Evolutionary conservation across 2,113 vertebrate species (phyloP), one percentile per base, ranked within the genome.

Genomic region (Nasalis larvatus): DNA sequence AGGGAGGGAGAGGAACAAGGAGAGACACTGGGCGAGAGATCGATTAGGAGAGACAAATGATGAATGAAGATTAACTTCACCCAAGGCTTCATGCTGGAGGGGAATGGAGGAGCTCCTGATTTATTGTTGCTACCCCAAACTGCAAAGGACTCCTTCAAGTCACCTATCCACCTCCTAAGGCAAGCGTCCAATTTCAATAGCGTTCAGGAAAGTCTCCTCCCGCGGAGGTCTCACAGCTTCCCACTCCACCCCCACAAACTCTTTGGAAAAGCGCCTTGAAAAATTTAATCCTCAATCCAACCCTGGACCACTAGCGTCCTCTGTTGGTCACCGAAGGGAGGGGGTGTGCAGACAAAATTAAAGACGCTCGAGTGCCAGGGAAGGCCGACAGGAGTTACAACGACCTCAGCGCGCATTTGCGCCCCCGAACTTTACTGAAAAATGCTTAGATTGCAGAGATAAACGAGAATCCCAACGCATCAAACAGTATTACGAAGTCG

Each of bases 251-350:
- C 69, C 54, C 78, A 27, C 81, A 30, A 3, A 21, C 9, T 3
- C 73, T 93, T 74, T 54, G 56, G 68, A 42, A 23, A 71, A 63
- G 37, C 66, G 35, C 74, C 77, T 30, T 25, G 32, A 25, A 17
- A 60, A n/a, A 2, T 13, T 20, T 30, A 13, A 54, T 56, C 60
- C 25, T 6, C 25, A 3, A 6, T 42, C 96, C 96, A 98, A 96
- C 88, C 73, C 93, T 98, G 98, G 98, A 69, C 96, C 98, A 89
- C 94, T n/a, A 85, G 98, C 98, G 99, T 95, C 99, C 98, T 98
- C 99, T 99, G 95, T 98, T 83, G 98, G 98, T 95, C 93, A 92
- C 66, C 69, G 32, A 45, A 80, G 86, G 97, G 95, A 98, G 97
- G 66, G 56, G 97, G 25, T 68, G 30, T 10, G 4, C 89, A 35